Conservation (phyloP, 1,140 invertebrate genomes). For the Neelides sp. region DNA sequence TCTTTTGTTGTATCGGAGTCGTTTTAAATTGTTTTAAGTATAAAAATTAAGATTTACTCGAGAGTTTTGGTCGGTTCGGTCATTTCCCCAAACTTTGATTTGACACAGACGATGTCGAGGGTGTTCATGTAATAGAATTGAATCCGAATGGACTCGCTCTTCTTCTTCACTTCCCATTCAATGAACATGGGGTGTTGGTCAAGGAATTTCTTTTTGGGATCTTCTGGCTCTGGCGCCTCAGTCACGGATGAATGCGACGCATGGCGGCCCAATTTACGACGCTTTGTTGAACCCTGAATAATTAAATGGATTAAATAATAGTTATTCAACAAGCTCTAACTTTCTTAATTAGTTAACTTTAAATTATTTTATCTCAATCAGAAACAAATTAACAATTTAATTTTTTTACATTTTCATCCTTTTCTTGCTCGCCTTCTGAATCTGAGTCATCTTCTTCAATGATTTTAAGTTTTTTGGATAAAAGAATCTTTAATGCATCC, state of each 20-base stretch:
- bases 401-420: constrained; percentile 33
- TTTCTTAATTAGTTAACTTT: too few relatives aligned
- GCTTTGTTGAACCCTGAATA: too few relatives aligned
- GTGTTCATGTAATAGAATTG: constrained; percentile 41
- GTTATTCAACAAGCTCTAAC: too few relatives aligned
- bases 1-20: too few relatives aligned
- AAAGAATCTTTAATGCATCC: constrained; percentile 55
- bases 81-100: constrained; percentile 22
- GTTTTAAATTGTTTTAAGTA: too few relatives aligned
- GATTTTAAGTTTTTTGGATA: constrained; percentile 38
- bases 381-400: too few relatives aligned
- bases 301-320: too few relatives aligned
- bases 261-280: too few relatives aligned
- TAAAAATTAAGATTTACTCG: too few relatives aligned
- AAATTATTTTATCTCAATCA: too few relatives aligned
- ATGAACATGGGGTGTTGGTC: constrained; percentile 60
- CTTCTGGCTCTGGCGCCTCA: constrained; percentile 45
- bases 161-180: constrained; percentile 47
- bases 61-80: too few relatives aligned
- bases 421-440: constrained; percentile 42
- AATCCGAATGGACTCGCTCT: constrained; percentile 39
- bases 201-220: constrained; percentile 53
- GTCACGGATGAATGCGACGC: too few relatives aligned
- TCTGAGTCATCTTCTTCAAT: constrained; percentile 50
- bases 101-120: constrained; percentile 44